Percentiles rank a stretch among this genome's conserved stretches.
phyloP scores from a whole-genome alignment of 64 coral and sea anemone genomes.

The Cladopsammia gracilis region DNA sequence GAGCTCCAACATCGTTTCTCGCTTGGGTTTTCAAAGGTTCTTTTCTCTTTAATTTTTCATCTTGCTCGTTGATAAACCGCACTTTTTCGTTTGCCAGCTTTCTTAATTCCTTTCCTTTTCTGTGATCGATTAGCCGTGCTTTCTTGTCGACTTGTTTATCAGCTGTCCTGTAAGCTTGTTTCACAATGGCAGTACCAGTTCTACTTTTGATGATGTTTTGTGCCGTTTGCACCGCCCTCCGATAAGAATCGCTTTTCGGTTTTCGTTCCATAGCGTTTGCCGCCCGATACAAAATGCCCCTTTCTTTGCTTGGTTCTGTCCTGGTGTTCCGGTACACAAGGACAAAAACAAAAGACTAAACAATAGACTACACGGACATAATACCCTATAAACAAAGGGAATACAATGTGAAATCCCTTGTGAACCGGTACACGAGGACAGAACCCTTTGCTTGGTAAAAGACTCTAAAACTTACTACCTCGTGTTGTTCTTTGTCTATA shows the following conservation, averaged over 20 bases:
- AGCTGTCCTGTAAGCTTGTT: background rate
- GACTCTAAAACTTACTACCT: background rate
- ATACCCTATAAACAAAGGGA: too few relatives aligned
- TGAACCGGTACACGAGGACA: too few relatives aligned
- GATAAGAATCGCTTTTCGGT: background rate
- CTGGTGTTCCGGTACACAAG: too few relatives aligned
- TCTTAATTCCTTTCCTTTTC: constrained; percentile 21
- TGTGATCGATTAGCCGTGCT: background rate
- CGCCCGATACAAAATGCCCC: background rate
- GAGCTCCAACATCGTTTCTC: background rate
- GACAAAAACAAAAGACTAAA: too few relatives aligned
- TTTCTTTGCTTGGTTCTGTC: background rate
- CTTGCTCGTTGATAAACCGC: constrained; percentile 32
- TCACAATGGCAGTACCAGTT: constrained; percentile 30
- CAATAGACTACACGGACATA: too few relatives aligned
- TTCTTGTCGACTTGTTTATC: background rate
- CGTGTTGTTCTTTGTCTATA: background rate
- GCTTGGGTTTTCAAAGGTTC: background rate
- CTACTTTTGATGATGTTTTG: constrained; percentile 5
- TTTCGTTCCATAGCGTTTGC: background rate
- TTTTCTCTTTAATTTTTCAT: constrained; percentile 17
- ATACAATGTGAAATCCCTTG: too few relatives aligned
- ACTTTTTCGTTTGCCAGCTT: constrained; percentile 8
- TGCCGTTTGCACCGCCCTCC: background rate
- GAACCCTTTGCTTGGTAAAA: background rate